phyloP scores from a whole-genome alignment of 2,113 vertebrate genomes.

The Brachypodius melanocephalos region DNA sequence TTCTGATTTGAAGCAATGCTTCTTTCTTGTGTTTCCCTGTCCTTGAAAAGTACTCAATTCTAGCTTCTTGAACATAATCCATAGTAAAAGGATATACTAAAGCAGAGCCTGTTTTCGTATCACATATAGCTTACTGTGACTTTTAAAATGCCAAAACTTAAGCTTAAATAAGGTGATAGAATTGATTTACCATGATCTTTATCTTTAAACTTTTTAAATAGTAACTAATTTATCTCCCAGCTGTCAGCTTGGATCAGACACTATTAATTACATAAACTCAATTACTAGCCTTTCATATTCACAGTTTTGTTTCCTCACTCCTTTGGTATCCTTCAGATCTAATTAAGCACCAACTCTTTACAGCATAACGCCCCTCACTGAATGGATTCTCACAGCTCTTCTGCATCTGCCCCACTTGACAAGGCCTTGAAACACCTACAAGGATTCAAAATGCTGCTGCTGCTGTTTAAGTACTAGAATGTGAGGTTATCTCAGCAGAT shows the following conservation, averaged over 20 bases:
- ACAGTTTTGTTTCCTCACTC: background rate
- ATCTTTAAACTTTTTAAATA: background rate
- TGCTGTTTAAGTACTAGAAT: constrained; percentile 15
- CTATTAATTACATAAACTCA: background rate
- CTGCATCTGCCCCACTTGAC: background rate
- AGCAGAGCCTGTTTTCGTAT: background rate
- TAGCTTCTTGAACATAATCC: background rate
- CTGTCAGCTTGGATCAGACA: background rate
- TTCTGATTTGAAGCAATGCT: background rate
- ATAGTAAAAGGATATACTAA: background rate
- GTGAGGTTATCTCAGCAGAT: constrained; percentile 21
- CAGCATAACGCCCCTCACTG: rapidly evolving
- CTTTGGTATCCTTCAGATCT: background rate
- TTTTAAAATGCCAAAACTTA: background rate
- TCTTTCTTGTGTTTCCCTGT: background rate
- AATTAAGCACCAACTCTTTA: background rate
- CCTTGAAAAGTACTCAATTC: background rate
- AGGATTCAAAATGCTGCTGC: background rate
- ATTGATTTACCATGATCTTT: background rate
- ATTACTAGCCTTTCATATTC: background rate
- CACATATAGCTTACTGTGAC: background rate
- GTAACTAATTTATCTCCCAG: background rate
- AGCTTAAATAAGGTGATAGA: background rate
- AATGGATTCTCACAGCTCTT: background rate
- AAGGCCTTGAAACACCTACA: background rate